Evolutionary conservation across 2,113 vertebrate species (phyloP).

Genomic region (Ailurus styani): DNA sequence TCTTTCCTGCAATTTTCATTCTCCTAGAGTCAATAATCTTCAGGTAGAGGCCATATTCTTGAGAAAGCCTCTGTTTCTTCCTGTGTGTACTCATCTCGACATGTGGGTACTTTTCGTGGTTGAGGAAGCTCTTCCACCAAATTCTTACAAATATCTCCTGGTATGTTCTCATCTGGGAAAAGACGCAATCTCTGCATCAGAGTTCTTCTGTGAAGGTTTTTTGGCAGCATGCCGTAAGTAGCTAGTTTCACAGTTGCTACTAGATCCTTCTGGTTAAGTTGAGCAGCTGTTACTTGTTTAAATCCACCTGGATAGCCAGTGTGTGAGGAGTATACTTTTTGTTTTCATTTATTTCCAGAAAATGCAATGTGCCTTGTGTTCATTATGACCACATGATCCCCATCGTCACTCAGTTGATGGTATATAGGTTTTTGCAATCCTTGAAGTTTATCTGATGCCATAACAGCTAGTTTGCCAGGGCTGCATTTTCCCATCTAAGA

Average conservation of each 20-base stretch:
- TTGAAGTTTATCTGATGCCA: too few relatives aligned
- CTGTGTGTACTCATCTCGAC: too few relatives aligned
- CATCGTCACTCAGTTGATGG: constrained; percentile 83
- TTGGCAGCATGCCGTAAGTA: constrained; percentile 94
- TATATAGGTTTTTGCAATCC: too few relatives aligned
- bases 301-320: constrained; percentile 96
- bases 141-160: too few relatives aligned
- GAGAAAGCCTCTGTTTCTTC: too few relatives aligned
- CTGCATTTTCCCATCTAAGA: too few relatives aligned
- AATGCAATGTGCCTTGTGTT: constrained; percentile 96
- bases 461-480: too few relatives aligned
- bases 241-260: constrained; percentile 90
- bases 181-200: constrained; percentile 96
- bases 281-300: constrained; percentile 91
- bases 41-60: constrained; percentile 41
- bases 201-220: constrained; percentile 91
- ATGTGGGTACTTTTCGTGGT: too few relatives aligned
- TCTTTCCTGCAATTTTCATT: background rate
- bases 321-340: constrained; percentile 98
- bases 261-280: constrained; percentile 93
- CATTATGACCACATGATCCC: constrained; percentile 95
- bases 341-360: constrained; percentile 99
- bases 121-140: too few relatives aligned
- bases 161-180: constrained; percentile 88
- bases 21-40: constrained; percentile 75